Evolutionary conservation across 2,113 vertebrate genomes (phyloP).

Genomic region (Parus major): DNA sequence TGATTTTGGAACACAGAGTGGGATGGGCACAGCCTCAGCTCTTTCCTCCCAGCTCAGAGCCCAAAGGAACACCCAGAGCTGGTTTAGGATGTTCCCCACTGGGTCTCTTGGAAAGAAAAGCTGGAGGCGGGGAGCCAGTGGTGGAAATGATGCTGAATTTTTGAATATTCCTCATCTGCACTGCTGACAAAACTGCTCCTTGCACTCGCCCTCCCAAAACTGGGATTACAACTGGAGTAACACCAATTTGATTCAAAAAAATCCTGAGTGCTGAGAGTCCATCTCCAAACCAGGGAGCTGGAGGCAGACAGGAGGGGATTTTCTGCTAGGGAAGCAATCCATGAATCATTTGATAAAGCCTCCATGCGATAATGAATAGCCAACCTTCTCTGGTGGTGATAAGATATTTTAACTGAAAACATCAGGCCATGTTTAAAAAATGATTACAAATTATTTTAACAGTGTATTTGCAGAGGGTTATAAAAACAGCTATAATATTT

Average conservation of each 20-base stretch:
- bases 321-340: not conserved
- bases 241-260: not conserved
- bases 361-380: not conserved
- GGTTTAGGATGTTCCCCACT: rapidly evolving
- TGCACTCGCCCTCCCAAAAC: not conserved
- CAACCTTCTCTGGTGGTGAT: constrained; percentile 45
- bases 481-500: constrained; percentile 83
- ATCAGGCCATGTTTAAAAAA: constrained; percentile 68
- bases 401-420: constrained; percentile 68
- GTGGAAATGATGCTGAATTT: not conserved
- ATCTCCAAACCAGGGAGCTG: not conserved
- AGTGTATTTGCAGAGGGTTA: constrained; percentile 78
- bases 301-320: not conserved
- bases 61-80: rapidly evolving
- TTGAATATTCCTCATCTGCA: rapidly evolving
- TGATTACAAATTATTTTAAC: constrained; percentile 81
- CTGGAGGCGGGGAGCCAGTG: rapidly evolving
- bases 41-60: not conserved
- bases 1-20: rapidly evolving
- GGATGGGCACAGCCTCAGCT: not conserved
- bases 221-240: rapidly evolving
- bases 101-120: rapidly evolving
- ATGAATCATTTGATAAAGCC: not conserved
- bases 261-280: not conserved
- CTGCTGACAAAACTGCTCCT: not conserved